Evolutionary conservation across 2,113 vertebrate species (phyloP).

Genomic region (Urocolius indicus): DNA sequence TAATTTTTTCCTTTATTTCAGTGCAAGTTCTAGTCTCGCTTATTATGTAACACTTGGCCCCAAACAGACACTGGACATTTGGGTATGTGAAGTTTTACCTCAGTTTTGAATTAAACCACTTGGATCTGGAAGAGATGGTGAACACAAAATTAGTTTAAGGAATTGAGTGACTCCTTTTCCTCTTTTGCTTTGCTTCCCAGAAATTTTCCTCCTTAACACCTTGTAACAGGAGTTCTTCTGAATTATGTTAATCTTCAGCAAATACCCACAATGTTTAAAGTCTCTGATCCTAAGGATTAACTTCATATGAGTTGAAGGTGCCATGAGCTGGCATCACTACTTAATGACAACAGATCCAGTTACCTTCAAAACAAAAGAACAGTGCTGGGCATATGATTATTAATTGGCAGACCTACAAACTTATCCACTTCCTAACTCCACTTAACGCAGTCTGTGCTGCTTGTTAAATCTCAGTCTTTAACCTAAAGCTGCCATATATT

Average conservation of each 20-base stretch:
- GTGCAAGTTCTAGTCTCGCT: not conserved
- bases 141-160: not conserved
- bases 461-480: not conserved
- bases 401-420: not conserved
- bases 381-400: not conserved
- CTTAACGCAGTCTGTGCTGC: not conserved
- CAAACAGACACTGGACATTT: not conserved
- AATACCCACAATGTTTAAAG: not conserved
- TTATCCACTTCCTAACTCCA: not conserved
- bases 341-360: not conserved
- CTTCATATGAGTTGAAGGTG: not conserved
- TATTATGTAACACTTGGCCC: not conserved
- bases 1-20: not conserved
- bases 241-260: not conserved
- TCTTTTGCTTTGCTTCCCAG: not conserved
- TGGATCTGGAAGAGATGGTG: not conserved
- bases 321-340: not conserved
- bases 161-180: not conserved
- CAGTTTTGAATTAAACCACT: not conserved
- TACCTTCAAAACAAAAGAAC: not conserved
- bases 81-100: not conserved
- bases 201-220: not conserved
- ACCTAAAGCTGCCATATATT: not conserved
- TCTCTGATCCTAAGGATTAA: not conserved
- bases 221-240: not conserved